Evolutionary conservation across 2,888 invertebrate species (phyloP).

Genomic region (Drosophila paramelanica): DNA sequence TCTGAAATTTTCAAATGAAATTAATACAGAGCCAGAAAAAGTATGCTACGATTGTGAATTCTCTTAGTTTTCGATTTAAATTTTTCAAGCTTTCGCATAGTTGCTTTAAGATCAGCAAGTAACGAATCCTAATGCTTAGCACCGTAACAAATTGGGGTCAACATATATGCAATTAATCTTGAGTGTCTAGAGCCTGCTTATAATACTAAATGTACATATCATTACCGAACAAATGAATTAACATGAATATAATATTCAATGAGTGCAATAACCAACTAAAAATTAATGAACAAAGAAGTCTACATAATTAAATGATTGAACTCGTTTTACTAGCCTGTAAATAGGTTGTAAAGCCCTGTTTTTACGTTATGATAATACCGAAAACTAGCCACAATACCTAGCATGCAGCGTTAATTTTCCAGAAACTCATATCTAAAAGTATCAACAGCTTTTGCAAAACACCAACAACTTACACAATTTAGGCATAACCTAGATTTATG

Average conservation of each 20-base stretch:
- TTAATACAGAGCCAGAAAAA: neutral
- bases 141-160: slow-evolving; percentile 1
- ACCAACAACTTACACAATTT: neutral
- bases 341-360: slow-evolving; percentile 85
- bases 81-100: slow-evolving; percentile 2
- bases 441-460: slow-evolving; percentile 26
- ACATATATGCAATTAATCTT: neutral
- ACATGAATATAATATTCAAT: slow-evolving; percentile 31
- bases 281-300: slow-evolving; percentile 18
- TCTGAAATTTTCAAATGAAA: too few species aligned
- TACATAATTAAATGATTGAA: slow-evolving; percentile 73
- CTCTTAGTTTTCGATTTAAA: neutral
- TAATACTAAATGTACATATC: slow-evolving; percentile 37
- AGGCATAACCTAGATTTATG: neutral
- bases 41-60: slow-evolving; percentile 14
- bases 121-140: slow-evolving; percentile 4
- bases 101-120: neutral
- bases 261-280: slow-evolving; percentile 39
- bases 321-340: slow-evolving; percentile 85
- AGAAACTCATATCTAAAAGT: slow-evolving; percentile 84
- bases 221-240: slow-evolving; percentile 30
- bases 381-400: slow-evolving; percentile 57
- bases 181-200: slow-evolving; percentile 18
- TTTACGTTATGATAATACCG: slow-evolving; percentile 73
- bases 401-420: slow-evolving; percentile 82